Conservation (phyloP, 1,140 invertebrate genomes). For the Lordiphosa mommai region DNA sequence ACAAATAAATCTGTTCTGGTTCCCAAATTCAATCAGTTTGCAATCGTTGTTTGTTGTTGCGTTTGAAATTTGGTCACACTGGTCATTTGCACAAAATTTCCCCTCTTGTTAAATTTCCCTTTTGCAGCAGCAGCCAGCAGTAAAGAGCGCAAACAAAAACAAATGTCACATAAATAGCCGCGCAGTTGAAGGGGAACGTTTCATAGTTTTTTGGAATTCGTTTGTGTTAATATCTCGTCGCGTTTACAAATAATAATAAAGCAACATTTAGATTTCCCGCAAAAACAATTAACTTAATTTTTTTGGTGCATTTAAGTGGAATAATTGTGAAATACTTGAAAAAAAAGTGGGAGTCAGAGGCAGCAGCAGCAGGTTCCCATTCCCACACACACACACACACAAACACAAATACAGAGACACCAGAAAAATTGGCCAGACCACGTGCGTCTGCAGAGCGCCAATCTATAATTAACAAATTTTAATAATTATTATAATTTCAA, state of each 20-base stretch:
- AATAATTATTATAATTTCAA: not conserved
- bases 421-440: slow-evolving; percentile 5
- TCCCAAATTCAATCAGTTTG: too few species aligned
- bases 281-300: slow-evolving; percentile 1
- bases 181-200: slow-evolving; percentile 42
- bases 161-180: slow-evolving; percentile 34
- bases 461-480: too few species aligned
- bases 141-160: too few species aligned
- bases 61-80: too few species aligned
- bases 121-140: too few species aligned
- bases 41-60: too few species aligned
- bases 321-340: slow-evolving; percentile 42
- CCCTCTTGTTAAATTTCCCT: too few species aligned
- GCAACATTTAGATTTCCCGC: not conserved
- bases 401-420: slow-evolving; percentile 10
- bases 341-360: not conserved
- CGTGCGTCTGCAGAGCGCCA: slow-evolving; percentile 13
- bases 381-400: slow-evolving; percentile 4
- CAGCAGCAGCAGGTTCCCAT: slow-evolving; percentile 12
- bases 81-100: too few species aligned
- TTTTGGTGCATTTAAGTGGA: slow-evolving; percentile 8
- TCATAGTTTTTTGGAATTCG: slow-evolving; percentile 44
- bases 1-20: too few species aligned
- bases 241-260: slow-evolving; percentile 3
- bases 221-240: slow-evolving; percentile 43